Conservation (phyloP, 1,140 invertebrate genomes). For the Monochamus saltuarius region DNA sequence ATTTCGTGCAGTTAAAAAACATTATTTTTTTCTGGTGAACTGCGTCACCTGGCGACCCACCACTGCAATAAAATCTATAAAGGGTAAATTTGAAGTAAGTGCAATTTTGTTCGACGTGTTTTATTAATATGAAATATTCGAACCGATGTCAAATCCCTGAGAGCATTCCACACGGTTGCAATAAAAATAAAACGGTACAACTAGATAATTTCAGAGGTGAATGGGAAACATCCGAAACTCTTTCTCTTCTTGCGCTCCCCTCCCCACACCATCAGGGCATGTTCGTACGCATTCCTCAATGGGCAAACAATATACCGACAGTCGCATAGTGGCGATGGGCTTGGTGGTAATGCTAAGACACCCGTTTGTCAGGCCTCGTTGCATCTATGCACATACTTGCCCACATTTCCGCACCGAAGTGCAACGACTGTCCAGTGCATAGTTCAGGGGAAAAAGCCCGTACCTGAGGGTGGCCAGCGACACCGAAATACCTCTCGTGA, state of each 20-base stretch:
- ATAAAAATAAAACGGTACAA: slow-evolving; percentile 20
- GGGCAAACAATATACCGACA: slow-evolving; percentile 23
- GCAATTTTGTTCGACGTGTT: too few species aligned
- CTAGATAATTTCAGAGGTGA: slow-evolving; percentile 23
- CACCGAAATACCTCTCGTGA: too few species aligned
- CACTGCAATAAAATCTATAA: too few species aligned
- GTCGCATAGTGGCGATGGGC: slow-evolving; percentile 27
- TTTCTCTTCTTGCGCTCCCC: slow-evolving; percentile 24
- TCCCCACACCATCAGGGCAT: slow-evolving; percentile 27
- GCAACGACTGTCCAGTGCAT: too few species aligned
- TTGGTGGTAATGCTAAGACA: slow-evolving; percentile 13
- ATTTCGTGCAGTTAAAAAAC: too few species aligned
- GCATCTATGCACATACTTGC: background rate
- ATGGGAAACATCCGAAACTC: slow-evolving; percentile 28
- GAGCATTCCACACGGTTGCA: slow-evolving; percentile 9
- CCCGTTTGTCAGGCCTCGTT: background rate
- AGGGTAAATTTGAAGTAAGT: too few species aligned
- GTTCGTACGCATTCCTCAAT: slow-evolving; percentile 15
- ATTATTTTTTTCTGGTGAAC: too few species aligned
- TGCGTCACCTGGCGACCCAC: too few species aligned
- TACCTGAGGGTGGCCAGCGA: too few species aligned
- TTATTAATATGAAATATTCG: background rate
- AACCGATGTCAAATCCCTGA: background rate
- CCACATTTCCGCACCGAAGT: too few species aligned
- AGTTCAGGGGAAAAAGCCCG: too few species aligned